Conservation (phyloP, 1,140 invertebrate genomes). For the Homalodisca vitripennis region DNA sequence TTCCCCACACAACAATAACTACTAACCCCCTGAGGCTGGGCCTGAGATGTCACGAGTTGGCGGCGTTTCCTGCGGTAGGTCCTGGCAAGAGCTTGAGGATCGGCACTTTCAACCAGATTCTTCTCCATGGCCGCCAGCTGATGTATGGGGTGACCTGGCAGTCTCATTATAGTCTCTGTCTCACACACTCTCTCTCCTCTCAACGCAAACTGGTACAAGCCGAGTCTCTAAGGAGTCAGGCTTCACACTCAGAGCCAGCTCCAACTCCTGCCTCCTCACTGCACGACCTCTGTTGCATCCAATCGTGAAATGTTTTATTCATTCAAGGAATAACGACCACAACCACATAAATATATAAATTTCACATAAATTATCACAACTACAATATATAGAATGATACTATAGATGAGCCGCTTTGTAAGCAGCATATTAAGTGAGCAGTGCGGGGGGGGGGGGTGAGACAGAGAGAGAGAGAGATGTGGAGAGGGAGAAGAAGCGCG, state of each 20-base stretch:
- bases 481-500: too few species aligned
- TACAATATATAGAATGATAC: too few species aligned
- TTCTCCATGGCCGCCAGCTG: conserved; percentile 30
- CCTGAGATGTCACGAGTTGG: conserved; percentile 30
- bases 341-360: too few species aligned
- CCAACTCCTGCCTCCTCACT: conserved; percentile 34
- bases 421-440: too few species aligned
- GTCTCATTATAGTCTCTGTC: neutral
- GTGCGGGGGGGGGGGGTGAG: too few species aligned
- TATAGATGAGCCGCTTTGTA: too few species aligned
- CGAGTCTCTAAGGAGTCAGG: conserved; percentile 37
- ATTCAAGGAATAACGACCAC: too few species aligned
- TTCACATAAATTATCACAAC: too few species aligned
- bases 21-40: conserved; percentile 30
- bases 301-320: too few species aligned
- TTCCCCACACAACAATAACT: too few species aligned
- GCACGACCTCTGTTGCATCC: too few species aligned
- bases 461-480: too few species aligned
- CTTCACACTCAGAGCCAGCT: conserved; percentile 36
- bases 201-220: conserved; percentile 37
- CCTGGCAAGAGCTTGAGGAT: conserved; percentile 33
- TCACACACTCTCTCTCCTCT: conserved; percentile 17
- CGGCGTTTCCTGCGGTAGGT: conserved; percentile 34
- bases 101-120: conserved; percentile 19
- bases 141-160: conserved; percentile 37